Base-by-base conservation (phyloP, 2,888 invertebrate genomes). In the Drosophila colorata region DNA sequence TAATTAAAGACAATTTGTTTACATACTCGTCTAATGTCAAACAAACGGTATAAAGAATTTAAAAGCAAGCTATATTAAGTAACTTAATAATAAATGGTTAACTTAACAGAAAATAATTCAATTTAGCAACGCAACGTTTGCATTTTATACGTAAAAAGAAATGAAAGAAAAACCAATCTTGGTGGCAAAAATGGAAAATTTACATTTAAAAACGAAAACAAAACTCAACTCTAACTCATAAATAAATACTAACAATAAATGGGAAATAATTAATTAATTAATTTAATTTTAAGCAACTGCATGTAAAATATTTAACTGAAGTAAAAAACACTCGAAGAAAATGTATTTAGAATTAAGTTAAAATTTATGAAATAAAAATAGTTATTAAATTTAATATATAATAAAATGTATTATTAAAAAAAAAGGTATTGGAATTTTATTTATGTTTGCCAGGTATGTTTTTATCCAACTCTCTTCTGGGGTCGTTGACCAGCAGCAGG, bases 351-450 rank as follows among this genome's bases (percentile, higher is more conserved):
- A 40, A 38, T n/a, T 81, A 77, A 85, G 79, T 52, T 74, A 69
- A 52, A 69, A 64, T 52, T 77, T 77, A 87, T 75, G 55, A 35
- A 78, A 69, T 67, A 69, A 69, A 67, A 18, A 55, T 88, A 88
- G 85, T 74, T 87, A 89, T 80, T 77, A 78, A 90, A 84, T 80
- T 78, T n/a, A n/a, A 73, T 89, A 90, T 80, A 82, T 84, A 87
- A 90, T 87, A 90, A 90, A 90, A 80, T 90, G 90, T 90, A 90
- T 80, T 80, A 83, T 74, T 58, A 84, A 80, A 76, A 71, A 73
- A 74, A 71, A 40, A 11, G 0, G 6, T 0, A 20, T 8, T 0
- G 13, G 0, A 6, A 3, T 20, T 23, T 41, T 16, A 8, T 20
- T 20, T 20, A 20, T 3, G 20, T 20, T 4, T 4, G 2, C 20